These are phyloP conservation scores for Tinea pellionella DNA, from an alignment of 2,888 invertebrate species.

Conservation along the genomic window DNA sequence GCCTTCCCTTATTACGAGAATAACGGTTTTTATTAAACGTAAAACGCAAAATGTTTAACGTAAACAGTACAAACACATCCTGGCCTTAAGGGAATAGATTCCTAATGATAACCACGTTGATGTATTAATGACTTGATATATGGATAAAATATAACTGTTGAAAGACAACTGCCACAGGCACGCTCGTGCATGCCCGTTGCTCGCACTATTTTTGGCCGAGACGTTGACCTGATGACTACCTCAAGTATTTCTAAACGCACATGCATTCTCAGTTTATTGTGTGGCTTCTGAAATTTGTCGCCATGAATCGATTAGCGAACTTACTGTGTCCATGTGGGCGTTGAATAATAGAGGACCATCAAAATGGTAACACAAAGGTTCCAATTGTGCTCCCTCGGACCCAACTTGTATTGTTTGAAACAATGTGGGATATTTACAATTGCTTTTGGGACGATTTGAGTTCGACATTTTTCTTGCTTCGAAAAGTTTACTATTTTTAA, in stretches of 20 bases:
- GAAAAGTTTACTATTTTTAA: neutral
- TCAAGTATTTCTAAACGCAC: neutral
- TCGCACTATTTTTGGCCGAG: slow-evolving; percentile 50
- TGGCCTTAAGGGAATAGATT: slow-evolving; percentile 28
- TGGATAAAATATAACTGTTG: slow-evolving; percentile 47
- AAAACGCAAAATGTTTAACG: slow-evolving; percentile 1
- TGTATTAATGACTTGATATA: slow-evolving; percentile 56
- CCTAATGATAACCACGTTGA: slow-evolving; percentile 56
- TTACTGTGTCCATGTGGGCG: neutral
- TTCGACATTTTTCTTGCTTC: slow-evolving; percentile 21
- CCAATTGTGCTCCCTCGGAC: neutral
- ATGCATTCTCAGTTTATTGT: neutral
- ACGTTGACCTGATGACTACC: slow-evolving; percentile 49
- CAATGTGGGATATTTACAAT: slow-evolving; percentile 36
- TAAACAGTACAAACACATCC: slow-evolving; percentile 6
- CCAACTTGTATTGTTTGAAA: slow-evolving; percentile 32
- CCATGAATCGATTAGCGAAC: neutral
- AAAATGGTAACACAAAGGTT: slow-evolving; percentile 1
- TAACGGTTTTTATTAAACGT: slow-evolving; percentile 12
- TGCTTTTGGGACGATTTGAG: slow-evolving; percentile 35
- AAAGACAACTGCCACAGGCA: slow-evolving; percentile 52
- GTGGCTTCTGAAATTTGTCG: neutral
- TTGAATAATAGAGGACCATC: neutral
- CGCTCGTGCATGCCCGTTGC: slow-evolving; percentile 23
- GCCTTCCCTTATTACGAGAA: slow-evolving; percentile 19